Conservation (phyloP, 2,888 invertebrate genomes). For the Tachystola acroxantha region DNA sequence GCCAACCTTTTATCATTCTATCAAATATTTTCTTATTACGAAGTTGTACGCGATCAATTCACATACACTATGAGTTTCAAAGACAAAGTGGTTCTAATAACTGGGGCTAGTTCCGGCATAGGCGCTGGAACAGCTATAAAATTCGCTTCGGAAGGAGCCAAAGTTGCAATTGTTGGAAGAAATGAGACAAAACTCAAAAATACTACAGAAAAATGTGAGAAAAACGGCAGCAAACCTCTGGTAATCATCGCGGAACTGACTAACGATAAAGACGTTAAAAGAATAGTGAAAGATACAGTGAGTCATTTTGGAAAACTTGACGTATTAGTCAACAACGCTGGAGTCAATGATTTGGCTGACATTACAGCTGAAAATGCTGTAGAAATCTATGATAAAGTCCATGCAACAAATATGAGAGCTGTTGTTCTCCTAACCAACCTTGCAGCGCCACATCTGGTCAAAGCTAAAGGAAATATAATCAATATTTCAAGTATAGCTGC, state of each 20-base stretch:
- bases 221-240: constrained; percentile 14
- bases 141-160: constrained; percentile 50
- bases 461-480: constrained; percentile 31
- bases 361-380: constrained; percentile 13
- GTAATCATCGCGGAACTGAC: constrained; percentile 19
- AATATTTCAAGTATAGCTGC: constrained; percentile 26
- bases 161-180: constrained; percentile 20
- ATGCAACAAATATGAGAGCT: constrained; percentile 25
- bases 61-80: constrained; percentile 15
- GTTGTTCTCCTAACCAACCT: constrained; percentile 21
- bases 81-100: constrained; percentile 70
- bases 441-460: constrained; percentile 25
- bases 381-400: constrained; percentile 17
- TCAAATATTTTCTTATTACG: not conserved
- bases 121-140: constrained; percentile 79
- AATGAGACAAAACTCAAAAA: constrained; percentile 20
- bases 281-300: constrained; percentile 18
- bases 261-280: constrained; percentile 15
- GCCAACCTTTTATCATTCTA: no score
- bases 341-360: constrained; percentile 5
- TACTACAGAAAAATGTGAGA: constrained; percentile 14
- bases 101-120: constrained; percentile 81
- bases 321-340: constrained; percentile 26
- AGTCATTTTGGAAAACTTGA: constrained; percentile 21
- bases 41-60: not conserved